Evolutionary conservation across 2,888 invertebrate genomes (phyloP), one percentile per base, ranked within the genome.

Genomic region (Drosophila multiciliata): DNA sequence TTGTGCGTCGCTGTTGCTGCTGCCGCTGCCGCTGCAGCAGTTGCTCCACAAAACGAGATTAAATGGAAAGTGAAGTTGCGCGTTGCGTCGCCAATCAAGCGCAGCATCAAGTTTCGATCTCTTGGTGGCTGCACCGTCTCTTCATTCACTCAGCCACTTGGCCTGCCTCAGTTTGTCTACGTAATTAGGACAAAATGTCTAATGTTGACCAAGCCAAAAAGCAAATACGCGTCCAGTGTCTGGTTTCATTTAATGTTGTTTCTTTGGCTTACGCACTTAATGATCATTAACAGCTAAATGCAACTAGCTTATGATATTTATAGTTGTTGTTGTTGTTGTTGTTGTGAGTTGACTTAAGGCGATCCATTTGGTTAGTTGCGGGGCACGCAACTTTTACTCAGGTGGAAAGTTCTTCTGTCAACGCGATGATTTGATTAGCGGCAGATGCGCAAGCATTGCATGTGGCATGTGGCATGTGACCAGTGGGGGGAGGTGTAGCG

Each of bases 131-230:
- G 38, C 57, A 50, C 33, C 55, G 49, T 38, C 65, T 62, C 53
- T 20, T 35, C 58, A 61, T 50, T 54, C 58, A 54, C 32, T 45
- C 26, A 50, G 52, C 36, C 66, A 53, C 50, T 32, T 53, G 42
- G 48, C 49, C 61, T 63, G 63, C 70, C 71, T 75, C 86, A 66
- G 84, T 82, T 87, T 82, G 89, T 82, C 81, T 75, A 79, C 74
- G 87, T 87, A 87, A 89, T 87, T 87, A 89, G 87, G 87, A 89
- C 89, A 89, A 87, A 87, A 80, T 87, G 87, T 87, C 89, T 87
- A 87, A 77, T 84, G 89, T 81, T 89, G 82, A 79, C 84, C 87
- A 89, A 66, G 75, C 88, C 85, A 85, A 88, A 89, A 87, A 80
- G 73, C 70, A 76, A 83, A 89, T 81, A 84, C 80, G 80, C 59